Conservation (phyloP, 2,888 invertebrate genomes). For the Stegana nigrithorax region DNA sequence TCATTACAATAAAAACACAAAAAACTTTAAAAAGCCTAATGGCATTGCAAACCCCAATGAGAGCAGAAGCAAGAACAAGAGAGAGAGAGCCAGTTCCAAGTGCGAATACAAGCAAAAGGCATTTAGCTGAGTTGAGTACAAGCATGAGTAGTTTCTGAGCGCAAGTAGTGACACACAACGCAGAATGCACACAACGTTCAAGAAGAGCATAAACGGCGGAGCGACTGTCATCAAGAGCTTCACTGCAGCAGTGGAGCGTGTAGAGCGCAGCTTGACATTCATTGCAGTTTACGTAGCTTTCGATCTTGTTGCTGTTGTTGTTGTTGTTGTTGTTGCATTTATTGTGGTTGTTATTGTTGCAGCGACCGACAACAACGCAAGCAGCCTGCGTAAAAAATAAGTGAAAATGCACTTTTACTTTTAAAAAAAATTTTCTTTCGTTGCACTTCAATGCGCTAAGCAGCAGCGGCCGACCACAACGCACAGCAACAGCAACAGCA, state of each 20-base stretch:
- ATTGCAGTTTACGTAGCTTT: constrained; percentile 45
- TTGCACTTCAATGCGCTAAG: constrained; percentile 42
- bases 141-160: too few relatives aligned
- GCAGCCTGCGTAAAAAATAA: constrained; percentile 56
- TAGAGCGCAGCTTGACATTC: constrained; percentile 54
- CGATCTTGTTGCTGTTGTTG: constrained; percentile 22
- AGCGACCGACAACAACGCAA: constrained; percentile 18
- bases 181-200: too few relatives aligned
- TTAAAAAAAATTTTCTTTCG: constrained; percentile 50
- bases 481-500: constrained; percentile 35
- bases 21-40: too few relatives aligned
- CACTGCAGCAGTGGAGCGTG: constrained; percentile 31
- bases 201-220: too few relatives aligned
- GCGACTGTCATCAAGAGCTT: too few relatives aligned
- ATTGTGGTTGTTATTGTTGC: constrained; percentile 27
- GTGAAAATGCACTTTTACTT: constrained; percentile 68
- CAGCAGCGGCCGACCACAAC: constrained; percentile 29
- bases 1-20: not conserved
- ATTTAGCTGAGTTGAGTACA: too few relatives aligned
- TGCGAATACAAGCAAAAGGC: too few relatives aligned
- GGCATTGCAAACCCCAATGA: not conserved
- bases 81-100: too few relatives aligned
- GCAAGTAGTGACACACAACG: too few relatives aligned
- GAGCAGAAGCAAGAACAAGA: constrained; percentile 2
- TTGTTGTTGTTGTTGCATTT: constrained; percentile 28